Percentiles rank a stretch among this genome's conserved stretches.
Evolutionary conservation across 2,113 vertebrate genomes (phyloP).

Genomic region (Gallinago undulata): DNA sequence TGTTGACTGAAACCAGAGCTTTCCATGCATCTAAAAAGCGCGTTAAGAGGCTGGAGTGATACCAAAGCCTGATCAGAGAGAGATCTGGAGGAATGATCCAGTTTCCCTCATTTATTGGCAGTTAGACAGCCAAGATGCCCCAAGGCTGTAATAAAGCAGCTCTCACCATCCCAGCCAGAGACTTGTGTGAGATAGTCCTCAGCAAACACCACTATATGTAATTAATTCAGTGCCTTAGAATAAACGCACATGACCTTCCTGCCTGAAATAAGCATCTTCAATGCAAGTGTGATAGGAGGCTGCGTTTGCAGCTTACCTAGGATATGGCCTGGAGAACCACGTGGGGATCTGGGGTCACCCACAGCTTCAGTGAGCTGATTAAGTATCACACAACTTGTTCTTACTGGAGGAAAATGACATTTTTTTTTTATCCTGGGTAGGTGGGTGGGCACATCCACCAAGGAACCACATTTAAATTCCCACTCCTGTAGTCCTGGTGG

Average conservation of each 20-base stretch:
- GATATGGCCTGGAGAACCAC: rapidly evolving
- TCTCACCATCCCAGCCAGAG: neutral
- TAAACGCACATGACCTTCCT: neutral
- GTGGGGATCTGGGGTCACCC: neutral
- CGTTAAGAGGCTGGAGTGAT: neutral
- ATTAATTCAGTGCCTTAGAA: neutral
- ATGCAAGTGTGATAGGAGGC: neutral
- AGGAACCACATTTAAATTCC: neutral
- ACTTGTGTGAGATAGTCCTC: neutral
- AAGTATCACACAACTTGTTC: neutral
- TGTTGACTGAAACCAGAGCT: neutral
- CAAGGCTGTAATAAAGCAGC: neutral
- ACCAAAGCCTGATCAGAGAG: neutral
- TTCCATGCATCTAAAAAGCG: neutral
- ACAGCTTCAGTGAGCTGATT: neutral
- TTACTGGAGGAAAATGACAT: neutral
- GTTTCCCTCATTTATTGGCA: neutral
- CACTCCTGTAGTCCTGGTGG: neutral
- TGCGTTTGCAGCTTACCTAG: neutral
- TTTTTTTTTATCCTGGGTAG: neutral
- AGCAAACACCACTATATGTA: rapidly evolving
- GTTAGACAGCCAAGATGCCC: neutral
- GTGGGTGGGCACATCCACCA: neutral
- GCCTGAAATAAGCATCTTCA: neutral
- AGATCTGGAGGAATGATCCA: neutral